Evolutionary conservation across 1,140 invertebrate genomes (phyloP).

Genomic region (Drosophila saltans): DNA sequence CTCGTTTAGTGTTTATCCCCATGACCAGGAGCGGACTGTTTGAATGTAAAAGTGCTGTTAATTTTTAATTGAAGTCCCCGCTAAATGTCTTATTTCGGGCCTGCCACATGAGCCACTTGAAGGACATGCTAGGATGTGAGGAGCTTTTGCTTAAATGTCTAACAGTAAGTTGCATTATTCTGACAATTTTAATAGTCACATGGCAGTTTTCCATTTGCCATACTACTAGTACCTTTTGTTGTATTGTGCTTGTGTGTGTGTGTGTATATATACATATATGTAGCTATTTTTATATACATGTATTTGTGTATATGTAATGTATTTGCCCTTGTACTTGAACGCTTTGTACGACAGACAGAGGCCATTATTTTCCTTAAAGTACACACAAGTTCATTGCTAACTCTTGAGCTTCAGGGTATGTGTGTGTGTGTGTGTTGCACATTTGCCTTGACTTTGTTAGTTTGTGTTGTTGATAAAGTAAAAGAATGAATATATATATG

Average conservation of each 20-base stretch:
- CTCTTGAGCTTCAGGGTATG: neutral
- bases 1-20: neutral
- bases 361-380: constrained; percentile 23
- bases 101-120: constrained; percentile 2
- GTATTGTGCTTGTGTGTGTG: neutral
- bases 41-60: neutral
- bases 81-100: neutral
- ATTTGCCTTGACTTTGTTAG: constrained; percentile 23
- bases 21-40: neutral
- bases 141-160: constrained; percentile 1
- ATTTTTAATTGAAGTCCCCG: neutral
- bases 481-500: constrained; percentile 9
- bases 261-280: neutral
- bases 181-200: constrained; percentile 21
- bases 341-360: constrained; percentile 4
- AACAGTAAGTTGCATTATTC: constrained; percentile 19
- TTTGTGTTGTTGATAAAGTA: constrained; percentile 2
- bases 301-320: constrained; percentile 9
- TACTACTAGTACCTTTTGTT: constrained; percentile 11
- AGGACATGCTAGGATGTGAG: neutral
- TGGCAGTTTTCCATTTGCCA: constrained; percentile 13
- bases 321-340: constrained; percentile 25
- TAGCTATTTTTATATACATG: neutral
- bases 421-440: neutral
- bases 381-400: constrained; percentile 21